Conservation (phyloP, 2,113 vertebrate species). For the Ochotona princeps region DNA sequence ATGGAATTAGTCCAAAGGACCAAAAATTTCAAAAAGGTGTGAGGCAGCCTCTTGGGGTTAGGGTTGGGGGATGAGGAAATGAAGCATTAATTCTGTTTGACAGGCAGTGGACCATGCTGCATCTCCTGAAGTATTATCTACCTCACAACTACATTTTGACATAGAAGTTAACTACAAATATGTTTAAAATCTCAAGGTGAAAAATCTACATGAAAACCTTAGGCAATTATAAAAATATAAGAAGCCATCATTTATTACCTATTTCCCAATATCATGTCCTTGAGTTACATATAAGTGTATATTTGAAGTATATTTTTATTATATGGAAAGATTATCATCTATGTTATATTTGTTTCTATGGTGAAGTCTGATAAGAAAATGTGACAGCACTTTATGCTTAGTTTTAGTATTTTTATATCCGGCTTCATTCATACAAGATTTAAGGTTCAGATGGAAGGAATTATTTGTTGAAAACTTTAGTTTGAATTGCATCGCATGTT, state of each 20-base stretch:
- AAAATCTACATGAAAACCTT: constrained; percentile 5
- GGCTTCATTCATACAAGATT: background rate
- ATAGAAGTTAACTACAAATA: constrained; percentile 58
- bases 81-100: constrained; percentile 19
- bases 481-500: background rate
- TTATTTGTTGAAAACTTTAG: background rate
- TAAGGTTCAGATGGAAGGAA: background rate
- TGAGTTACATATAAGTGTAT: background rate
- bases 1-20: constrained; percentile 63
- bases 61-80: background rate
- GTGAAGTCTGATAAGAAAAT: background rate
- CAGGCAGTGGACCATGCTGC: background rate
- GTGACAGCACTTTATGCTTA: background rate
- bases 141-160: constrained; percentile 38
- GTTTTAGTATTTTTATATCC: background rate
- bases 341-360: background rate
- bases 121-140: constrained; percentile 32
- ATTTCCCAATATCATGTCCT: background rate
- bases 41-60: background rate
- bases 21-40: constrained; percentile 66
- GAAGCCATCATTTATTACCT: background rate
- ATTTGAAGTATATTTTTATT: background rate
- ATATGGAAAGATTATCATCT: background rate
- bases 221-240: background rate
- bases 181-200: background rate